These are phyloP conservation scores for human (Homo sapiens) DNA, from an alignment of 2,113 vertebrate genomes.

Conservation along the genomic window GRCh38 chr16:60355001-60355500, in stretches of 20 bases:
- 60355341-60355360: neutral
- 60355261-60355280: neutral
- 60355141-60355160: slow-evolving; percentile 49
- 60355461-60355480: neutral
- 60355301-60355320: neutral
- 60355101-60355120: slow-evolving; percentile 56
- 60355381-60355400: neutral
- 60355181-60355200: slow-evolving; percentile 31
- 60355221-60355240: neutral
- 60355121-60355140: slow-evolving; percentile 71
- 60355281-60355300: neutral
- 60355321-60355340: neutral
- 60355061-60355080: slow-evolving; percentile 68
- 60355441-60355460: neutral
- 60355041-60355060: slow-evolving; percentile 60
- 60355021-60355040: slow-evolving; percentile 65
- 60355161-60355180: slow-evolving; percentile 1
- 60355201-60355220: slow-evolving; percentile 39
- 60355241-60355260: neutral
- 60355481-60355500: neutral
- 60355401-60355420: neutral
- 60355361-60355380: neutral
- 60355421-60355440: neutral
- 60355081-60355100: slow-evolving; percentile 51
- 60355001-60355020: slow-evolving; percentile 45